These are phyloP conservation scores for Anastrepha ludens DNA, from an alignment of 1,140 invertebrate species.

Conservation along the genomic window DNA sequence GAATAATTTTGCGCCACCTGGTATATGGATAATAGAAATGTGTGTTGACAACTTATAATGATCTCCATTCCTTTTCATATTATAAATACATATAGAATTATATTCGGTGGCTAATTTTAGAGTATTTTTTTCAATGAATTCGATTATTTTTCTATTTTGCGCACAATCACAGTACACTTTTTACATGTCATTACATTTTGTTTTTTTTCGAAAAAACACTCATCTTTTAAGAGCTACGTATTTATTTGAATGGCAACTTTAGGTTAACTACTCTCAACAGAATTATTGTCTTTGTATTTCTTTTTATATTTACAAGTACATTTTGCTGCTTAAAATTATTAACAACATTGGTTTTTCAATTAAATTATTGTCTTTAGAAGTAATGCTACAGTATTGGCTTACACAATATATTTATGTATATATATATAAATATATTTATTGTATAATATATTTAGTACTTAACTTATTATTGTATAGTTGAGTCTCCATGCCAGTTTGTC, in stretches of 20 bases:
- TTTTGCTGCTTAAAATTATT: constrained; percentile 26
- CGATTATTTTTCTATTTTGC: too few relatives aligned
- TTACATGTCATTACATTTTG: background rate
- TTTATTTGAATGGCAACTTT: background rate
- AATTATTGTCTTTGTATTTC: constrained; percentile 8
- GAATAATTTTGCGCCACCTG: too few relatives aligned
- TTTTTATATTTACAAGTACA: constrained; percentile 5
- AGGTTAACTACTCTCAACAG: background rate
- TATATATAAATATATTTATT: constrained; percentile 49
- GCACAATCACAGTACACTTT: too few relatives aligned
- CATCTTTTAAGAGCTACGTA: background rate
- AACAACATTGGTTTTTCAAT: background rate
- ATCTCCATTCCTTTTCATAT: too few relatives aligned
- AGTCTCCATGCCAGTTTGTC: constrained; percentile 11
- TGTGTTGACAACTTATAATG: too few relatives aligned
- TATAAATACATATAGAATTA: background rate
- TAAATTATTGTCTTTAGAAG: constrained; percentile 37
- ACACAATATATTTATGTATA: background rate
- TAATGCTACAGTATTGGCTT: constrained; percentile 7
- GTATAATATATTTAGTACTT: constrained; percentile 38
- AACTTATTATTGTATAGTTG: constrained; percentile 48
- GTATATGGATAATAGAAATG: too few relatives aligned
- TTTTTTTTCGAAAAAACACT: background rate
- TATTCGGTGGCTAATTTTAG: constrained; percentile 24
- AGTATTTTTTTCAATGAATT: too few relatives aligned